phyloP scores from a whole-genome alignment of 2,113 vertebrate genomes.

The Aplodontia rufa region DNA sequence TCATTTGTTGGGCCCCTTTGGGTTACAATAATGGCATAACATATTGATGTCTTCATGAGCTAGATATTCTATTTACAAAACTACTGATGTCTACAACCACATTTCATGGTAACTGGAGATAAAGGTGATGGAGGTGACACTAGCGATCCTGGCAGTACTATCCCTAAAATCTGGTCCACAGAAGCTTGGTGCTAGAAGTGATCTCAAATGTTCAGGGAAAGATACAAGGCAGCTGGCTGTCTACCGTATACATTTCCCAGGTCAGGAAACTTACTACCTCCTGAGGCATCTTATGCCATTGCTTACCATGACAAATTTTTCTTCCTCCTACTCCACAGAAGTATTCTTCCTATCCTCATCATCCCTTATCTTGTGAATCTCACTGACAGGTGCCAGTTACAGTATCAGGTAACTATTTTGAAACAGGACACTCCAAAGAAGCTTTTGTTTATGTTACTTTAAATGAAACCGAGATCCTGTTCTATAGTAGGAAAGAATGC shows the following conservation, averaged over 20 bases:
- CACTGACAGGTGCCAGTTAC: not conserved
- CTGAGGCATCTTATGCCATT: not conserved
- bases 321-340: not conserved
- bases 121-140: not conserved
- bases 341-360: not conserved
- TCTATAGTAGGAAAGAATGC: conserved; percentile 8
- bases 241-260: not conserved
- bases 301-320: not conserved
- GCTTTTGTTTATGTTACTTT: conserved; percentile 5
- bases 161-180: conserved; percentile 30
- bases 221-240: not conserved
- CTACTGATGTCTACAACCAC: not conserved
- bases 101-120: not conserved
- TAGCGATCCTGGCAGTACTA: not conserved
- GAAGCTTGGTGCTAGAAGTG: not conserved
- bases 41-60: not conserved
- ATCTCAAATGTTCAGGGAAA: not conserved
- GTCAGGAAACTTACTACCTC: not conserved
- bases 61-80: not conserved
- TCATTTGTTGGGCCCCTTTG: not conserved
- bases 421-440: conserved; percentile 27
- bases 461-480: not conserved
- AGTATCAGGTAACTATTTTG: conserved; percentile 8
- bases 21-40: not conserved
- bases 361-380: not conserved